Base-by-base conservation (phyloP, 2,888 invertebrate genomes). In the Pyrrhia umbra region DNA sequence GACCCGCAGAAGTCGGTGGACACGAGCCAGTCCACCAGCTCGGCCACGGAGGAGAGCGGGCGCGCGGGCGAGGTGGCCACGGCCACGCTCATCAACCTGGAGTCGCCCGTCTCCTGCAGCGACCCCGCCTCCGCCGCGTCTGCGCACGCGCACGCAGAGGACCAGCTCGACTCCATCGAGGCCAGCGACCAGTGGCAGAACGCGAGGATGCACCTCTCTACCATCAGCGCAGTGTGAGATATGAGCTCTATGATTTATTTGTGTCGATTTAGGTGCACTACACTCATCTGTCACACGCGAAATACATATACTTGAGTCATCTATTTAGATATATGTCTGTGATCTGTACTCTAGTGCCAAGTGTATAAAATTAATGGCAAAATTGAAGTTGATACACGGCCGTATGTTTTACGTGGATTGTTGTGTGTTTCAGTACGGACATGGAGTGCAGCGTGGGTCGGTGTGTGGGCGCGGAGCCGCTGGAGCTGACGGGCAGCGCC, bases 361-460 rank as follows among this genome's bases (percentile, higher is more conserved):
- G n/a, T n/a, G n/a, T n/a, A n/a, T n/a, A n/a, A n/a, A n/a, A n/a
- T n/a, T n/a, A n/a, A n/a, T n/a, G n/a, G n/a, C n/a, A n/a, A n/a
- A n/a, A n/a, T n/a, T n/a, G n/a, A n/a, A n/a, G n/a, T n/a, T n/a
- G n/a, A n/a, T n/a, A n/a, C n/a, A n/a, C n/a, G n/a, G n/a, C n/a
- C n/a, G n/a, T n/a, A 27, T 13, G n/a, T 5, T 34, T 13, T 34
- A n/a, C 2, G 5, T 34, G 2, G 6, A 23, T n/a, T 23, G 23
- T 23, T 34, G 34, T 34, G 4, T n/a, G 20, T 85, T 85, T 0
- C 81, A 95, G 94, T 37, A 92, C 94, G 69, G 94, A 95, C 57
- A 94, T 95, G 94, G 95, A 95, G 69, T 92, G 92, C 88, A 95
- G 94, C 77, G 94, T 95, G n/a, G 94, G 92, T 0, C 88, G 93